Evolutionary conservation across 2,113 vertebrate species (phyloP), one percentile per base, ranked within the genome.

Genomic region (Alaudala cheleensis): DNA sequence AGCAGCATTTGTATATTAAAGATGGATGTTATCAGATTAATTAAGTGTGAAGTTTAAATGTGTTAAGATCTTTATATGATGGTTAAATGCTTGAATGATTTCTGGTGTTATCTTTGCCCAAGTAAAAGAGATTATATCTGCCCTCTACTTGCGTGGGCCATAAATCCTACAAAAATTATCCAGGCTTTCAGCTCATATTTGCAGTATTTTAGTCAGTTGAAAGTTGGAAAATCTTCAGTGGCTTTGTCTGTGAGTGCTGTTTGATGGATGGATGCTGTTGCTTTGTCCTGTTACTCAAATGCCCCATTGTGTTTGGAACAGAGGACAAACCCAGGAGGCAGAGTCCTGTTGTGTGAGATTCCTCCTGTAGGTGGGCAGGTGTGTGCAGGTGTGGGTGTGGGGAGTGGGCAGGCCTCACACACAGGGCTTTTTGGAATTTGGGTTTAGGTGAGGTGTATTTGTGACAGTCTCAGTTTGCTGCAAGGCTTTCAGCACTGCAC

Each of bases 401-500:
- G 39, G 71, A 73, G 60, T 26, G 76, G 67, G 64, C 67, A 60
- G 14, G 34, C 23, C 76, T 88, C 76, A 50, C 60, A 33, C 11
- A 3, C 4, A 24, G 40, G 28, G 28, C 74, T 86, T 61, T 90
- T 49, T 86, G 40, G n/a, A 67, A 56, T 88, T 88, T 62, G 42
- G 54, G 66, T 87, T 74, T 90, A 91, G 44, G 51, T 64, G 24
- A 94, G 92, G 49, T 87, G 84, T 44, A 86, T 92, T 96, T 97
- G 83, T 95, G 97, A 64, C 88, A 95, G 84, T 93, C 66, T 88
- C 0, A 1, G 65, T 96, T 97, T 97, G 92, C 96, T 95, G 64
- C 72, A 90, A 81, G 97, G 74, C 78, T 96, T 89, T 88, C 90
- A 86, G 88, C 82, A 94, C 54, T 93, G 83, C 96, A 96, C 94